Evolutionary conservation across 2,797 vertebrate genomes (phyloP), one percentile per base, ranked within the genome.

Genomic region (Pangasius macronema): DNA sequence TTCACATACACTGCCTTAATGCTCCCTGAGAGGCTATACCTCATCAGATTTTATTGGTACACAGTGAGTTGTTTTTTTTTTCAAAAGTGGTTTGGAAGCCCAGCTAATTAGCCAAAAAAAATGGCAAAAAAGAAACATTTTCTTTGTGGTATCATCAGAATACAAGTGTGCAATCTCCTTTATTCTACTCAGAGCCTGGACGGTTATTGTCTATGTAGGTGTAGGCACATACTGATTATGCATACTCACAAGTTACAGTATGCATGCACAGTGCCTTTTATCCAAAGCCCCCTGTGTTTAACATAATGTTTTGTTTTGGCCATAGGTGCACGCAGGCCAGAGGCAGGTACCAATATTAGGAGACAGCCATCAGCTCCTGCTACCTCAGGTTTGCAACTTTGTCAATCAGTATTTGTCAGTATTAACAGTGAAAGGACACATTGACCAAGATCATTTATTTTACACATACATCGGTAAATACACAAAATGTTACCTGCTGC

Each of bases 251-350:
- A 53, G 73, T 36, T 57, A 20, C 18, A 79, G 46, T 79, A 79
- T 53, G 49, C 30, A 79, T 33, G 7, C 77, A 20, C n/a, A 36
- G 3, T 36, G 53, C 20, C 53, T 79, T 77, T 77, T 16, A 53
- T 36, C 33, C 33, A 36, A 57, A 36, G 30, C 27, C 72, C 7
- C n/a, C 49, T 53, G n/a, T 77, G 57, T 81, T 49, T 53, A 67
- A 88, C 24, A 1, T 30, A 61, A 36, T 89, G 39, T 85, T 18
- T 27, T 92, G 81, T 61, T 70, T 89, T 85, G 85, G 53, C 73
- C 0, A 0, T 91, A 96, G 96, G 95, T 92, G 85, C 91, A 85
- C 96, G 94, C 86, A 95, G 92, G 82, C 95, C 93, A 88, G 96
- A 96, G 63, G 90, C 93, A 22, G 91, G 90, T 59, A 91, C 93